These are phyloP conservation scores for Amblyopsis hoosieri DNA, from an alignment of 2,797 vertebrate genomes.

Conservation along the genomic window DNA sequence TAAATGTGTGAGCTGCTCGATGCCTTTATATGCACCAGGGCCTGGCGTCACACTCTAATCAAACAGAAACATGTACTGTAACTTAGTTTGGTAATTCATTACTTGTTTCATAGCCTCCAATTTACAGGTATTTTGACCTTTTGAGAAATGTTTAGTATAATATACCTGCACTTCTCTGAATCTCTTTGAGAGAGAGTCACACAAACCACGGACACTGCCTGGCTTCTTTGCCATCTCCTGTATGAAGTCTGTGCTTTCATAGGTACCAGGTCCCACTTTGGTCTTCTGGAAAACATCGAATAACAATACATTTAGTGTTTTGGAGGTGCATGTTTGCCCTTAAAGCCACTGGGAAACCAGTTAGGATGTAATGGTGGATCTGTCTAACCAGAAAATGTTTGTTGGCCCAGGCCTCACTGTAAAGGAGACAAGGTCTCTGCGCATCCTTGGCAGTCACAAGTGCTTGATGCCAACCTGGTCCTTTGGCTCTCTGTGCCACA, in stretches of 20 bases:
- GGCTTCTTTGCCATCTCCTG: constrained; percentile 61
- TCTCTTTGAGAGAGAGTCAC: constrained; percentile 59
- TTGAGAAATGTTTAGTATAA: neutral
- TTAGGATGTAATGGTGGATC: neutral
- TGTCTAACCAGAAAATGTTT: constrained; percentile 62
- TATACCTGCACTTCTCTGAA: constrained; percentile 56
- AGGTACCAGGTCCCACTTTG: constrained; percentile 69
- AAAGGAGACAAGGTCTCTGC: constrained; percentile 63
- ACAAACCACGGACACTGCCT: constrained; percentile 63
- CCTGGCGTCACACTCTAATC: constrained; percentile 71
- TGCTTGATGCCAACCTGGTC: constrained; percentile 55
- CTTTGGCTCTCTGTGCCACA: constrained; percentile 29
- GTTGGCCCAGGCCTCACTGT: constrained; percentile 55
- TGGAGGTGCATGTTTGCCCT: neutral
- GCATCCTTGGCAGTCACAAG: constrained; percentile 42
- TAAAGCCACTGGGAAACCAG: neutral
- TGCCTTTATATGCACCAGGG: constrained; percentile 71
- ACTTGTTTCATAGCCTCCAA: neutral
- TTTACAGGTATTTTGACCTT: neutral
- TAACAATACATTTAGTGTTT: neutral
- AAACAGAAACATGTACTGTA: neutral
- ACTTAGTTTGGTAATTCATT: neutral
- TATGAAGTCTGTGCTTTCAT: constrained; percentile 69
- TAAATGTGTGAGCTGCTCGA: constrained; percentile 56
- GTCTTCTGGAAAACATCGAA: constrained; percentile 48